Base-by-base conservation (phyloP, 2,888 invertebrate genomes). In the Cyaniris semiargus region DNA sequence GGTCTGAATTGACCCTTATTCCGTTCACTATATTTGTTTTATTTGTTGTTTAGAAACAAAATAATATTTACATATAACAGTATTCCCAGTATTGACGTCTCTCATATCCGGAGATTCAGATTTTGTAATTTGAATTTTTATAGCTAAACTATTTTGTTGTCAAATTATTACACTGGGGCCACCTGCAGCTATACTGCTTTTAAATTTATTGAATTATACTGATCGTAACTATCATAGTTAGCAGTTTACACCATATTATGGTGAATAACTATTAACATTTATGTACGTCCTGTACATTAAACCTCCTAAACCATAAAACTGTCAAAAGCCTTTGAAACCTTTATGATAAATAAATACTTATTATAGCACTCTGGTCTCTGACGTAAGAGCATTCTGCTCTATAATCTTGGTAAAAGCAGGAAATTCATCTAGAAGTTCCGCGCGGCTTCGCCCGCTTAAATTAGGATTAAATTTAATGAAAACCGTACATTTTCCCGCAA, bases 151-250 rank as follows among this genome's bases (percentile, higher is more conserved):
- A 31, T 66, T 23, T 66, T 66, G 66, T 27, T 31, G 27, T 60
- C 60, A 66, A 66, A 66, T 66, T 66, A 66, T 66, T 66, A 31
- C 15, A 31, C 7, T 66, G 18, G 6, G 66, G 6, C 66, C 66
- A 15, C 66, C 66, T 66, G 66, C 15, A 6, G 66, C 15, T 66
- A 27, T 21, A 66, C 18, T 18, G 31, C 66, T 66, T 66, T 27
- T 27, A 31, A 18, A 66, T 66, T 66, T 66, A 66, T 66, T 66
- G 66, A 66, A 66, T 66, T 66, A 66, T 31, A 27, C 66, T 6
- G 66, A 15, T 15, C 66, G 66, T 66, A 27, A 66, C 31, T 7
- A 18, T 18, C 15, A 27, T 66, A 27, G 66, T 31, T 66, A 66
- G 66, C 4, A 6, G 66, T 31, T 66, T 66, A 66, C 66, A 66